A percentile compares a stretch with the other conserved stretches of the same genome.
phyloP scores from a whole-genome alignment of 2,113 vertebrate genomes.

The Herpetotheres cachinnans region DNA sequence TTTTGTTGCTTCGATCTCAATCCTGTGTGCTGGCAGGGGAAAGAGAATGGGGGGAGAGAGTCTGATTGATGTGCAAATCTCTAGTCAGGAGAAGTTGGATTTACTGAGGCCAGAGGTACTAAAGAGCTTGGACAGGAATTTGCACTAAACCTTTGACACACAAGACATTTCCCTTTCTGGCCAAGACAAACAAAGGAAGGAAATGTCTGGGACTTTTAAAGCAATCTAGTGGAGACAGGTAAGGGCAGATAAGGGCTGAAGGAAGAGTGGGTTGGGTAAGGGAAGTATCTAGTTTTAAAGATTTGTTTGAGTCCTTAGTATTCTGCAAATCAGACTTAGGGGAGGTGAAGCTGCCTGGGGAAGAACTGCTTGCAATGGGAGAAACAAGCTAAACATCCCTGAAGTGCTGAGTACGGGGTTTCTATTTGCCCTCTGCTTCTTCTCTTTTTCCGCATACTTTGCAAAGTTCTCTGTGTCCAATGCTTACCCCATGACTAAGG shows the following conservation, averaged over 20 bases:
- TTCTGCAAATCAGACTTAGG: background rate
- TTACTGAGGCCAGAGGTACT: conserved; percentile 9
- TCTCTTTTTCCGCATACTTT: background rate
- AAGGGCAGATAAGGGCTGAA: conserved; percentile 64
- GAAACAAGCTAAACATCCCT: background rate
- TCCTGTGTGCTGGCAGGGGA: background rate
- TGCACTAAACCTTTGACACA: conserved; percentile 45
- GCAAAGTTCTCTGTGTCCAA: background rate
- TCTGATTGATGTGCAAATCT: background rate
- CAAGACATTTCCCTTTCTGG: conserved; percentile 64
- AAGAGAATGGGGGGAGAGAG: background rate
- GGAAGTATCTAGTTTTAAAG: conserved; percentile 22
- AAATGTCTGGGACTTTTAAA: conserved; percentile 63
- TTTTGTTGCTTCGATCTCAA: background rate
- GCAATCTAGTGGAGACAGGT: conserved; percentile 54
- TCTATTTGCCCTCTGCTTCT: accelerated
- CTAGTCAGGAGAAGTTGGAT: background rate
- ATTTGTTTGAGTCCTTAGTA: background rate
- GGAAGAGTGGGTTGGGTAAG: conserved; percentile 48
- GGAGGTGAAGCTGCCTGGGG: background rate
- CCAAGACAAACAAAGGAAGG: conserved; percentile 70
- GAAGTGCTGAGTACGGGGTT: background rate
- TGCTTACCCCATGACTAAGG: background rate
- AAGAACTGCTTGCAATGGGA: background rate
- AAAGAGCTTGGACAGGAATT: conserved; percentile 38